A percentile compares a stretch with the other conserved stretches of the same genome.
These are phyloP conservation scores for Stegophylla sp. DNA, from an alignment of 2,888 invertebrate species.

Conservation along the genomic window DNA sequence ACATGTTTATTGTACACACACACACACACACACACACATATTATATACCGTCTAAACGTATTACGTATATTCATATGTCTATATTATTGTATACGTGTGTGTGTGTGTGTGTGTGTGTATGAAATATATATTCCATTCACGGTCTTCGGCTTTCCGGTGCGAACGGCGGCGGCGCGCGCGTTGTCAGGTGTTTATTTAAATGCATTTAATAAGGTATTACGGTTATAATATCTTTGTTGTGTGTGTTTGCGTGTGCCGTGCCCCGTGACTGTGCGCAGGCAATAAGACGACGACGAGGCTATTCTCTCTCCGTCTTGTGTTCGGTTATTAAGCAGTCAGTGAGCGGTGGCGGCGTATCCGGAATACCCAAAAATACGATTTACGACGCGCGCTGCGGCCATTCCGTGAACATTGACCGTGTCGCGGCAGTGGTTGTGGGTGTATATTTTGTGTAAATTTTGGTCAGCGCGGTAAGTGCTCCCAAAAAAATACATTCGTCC, in stretches of 20 bases:
- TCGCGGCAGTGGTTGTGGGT: too few relatives aligned
- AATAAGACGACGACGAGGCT: neutral
- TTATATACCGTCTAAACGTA: too few relatives aligned
- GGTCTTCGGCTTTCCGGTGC: conserved; percentile 10
- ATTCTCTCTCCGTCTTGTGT: neutral
- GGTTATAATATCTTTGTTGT: conserved; percentile 17
- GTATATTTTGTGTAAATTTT: too few relatives aligned
- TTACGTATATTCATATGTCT: too few relatives aligned
- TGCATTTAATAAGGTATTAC: conserved; percentile 7
- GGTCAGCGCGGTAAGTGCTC: too few relatives aligned
- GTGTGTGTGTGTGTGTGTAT: neutral
- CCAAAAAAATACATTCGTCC: too few relatives aligned
- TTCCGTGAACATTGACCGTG: too few relatives aligned
- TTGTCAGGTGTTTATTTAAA: conserved; percentile 34
- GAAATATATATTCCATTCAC: conserved; percentile 17
- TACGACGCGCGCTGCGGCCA: too few relatives aligned
- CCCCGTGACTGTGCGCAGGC: too few relatives aligned
- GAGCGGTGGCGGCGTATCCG: conserved; percentile 17
- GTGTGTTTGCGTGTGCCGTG: neutral
- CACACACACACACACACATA: too few relatives aligned
- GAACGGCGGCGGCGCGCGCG: too few relatives aligned
- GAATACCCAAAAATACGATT: conserved; percentile 1
- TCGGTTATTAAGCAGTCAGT: conserved; percentile 26
- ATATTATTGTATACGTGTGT: neutral
- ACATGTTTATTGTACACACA: too few relatives aligned